phyloP scores from a whole-genome alignment of 2,113 vertebrate genomes.

The Eudorcas thomsonii region DNA sequence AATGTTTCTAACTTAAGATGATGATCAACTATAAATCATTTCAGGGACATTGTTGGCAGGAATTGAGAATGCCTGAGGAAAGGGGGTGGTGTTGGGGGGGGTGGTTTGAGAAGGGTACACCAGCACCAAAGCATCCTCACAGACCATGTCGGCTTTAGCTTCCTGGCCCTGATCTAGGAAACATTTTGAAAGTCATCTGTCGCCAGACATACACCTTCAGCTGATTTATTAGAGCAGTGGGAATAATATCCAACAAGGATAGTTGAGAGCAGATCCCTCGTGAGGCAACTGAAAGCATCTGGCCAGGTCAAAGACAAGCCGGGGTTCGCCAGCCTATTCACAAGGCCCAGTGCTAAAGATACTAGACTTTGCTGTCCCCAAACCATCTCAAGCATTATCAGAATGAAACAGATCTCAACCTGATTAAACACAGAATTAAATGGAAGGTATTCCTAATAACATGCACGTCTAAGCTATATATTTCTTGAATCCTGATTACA shows the following conservation, averaged over 20 bases:
- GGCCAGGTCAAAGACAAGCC: not conserved
- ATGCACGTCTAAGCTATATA: not conserved
- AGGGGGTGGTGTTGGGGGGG: not conserved
- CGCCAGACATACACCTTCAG: not conserved
- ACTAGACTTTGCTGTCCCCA: not conserved
- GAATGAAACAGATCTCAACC: not conserved
- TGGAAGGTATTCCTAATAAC: not conserved
- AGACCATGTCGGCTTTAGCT: not conserved
- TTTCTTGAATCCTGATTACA: not conserved
- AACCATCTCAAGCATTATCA: not conserved
- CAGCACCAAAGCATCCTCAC: not conserved
- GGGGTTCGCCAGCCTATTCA: not conserved
- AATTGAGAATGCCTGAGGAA: not conserved
- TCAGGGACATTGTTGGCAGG: not conserved
- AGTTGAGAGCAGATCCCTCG: not conserved
- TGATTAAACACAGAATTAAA: not conserved
- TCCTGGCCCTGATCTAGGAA: not conserved
- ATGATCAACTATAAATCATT: not conserved
- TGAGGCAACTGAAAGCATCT: not conserved
- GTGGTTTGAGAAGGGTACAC: not conserved
- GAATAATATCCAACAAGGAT: not conserved
- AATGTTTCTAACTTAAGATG: not conserved
- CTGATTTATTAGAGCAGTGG: not conserved
- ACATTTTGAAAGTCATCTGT: not conserved
- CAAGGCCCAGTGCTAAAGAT: not conserved